Evolutionary conservation across 2,797 vertebrate genomes (phyloP), one percentile per base, ranked within the genome.

Genomic region (Notoglanidium macrostoma): DNA sequence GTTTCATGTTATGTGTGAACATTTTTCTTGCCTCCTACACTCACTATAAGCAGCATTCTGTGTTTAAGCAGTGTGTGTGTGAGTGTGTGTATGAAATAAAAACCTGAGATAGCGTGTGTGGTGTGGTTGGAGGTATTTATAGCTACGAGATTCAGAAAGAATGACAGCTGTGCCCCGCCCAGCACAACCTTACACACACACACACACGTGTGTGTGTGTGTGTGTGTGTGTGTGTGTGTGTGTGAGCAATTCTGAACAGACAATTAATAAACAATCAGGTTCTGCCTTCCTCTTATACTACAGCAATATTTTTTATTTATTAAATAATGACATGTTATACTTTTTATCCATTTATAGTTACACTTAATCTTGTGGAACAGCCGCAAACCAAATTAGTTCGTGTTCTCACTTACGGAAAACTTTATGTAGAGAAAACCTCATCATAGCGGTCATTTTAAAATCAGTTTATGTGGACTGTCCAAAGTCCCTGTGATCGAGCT

Each of bases 111-210:
- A 40, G 61, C 54, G 65, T 44, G 83, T 55, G 54, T 73, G 73
- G 86, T 89, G 76, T 87, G 85, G 85, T 88, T 63, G 83, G 74
- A 89, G 85, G 83, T 89, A 91, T 91, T 91, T 91, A 87, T 91
- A 90, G 89, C 85, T 68, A 77, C 65, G 59, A 86, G 85, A 88
- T 88, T 88, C 85, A 79, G 86, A 51, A 79, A 88, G 87, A 91
- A 89, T 89, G 89, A 89, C 90, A 91, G 88, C 88, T 90, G 90
- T 87, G 90, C 89, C 74, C 85, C 49, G 76, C 89, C 90, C 80
- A 90, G 88, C 29, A 78, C 49, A 78, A 78, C 19, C 76, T 57
- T 46, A 86, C 81, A 78, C 63, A 72, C 55, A 63, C 59, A 61
- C 57, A 46, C 79, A 67, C 35, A 82, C 63, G 23, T 61, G 17